These are phyloP conservation scores for Sinonovacula constricta DNA, from an alignment of 1,140 invertebrate species.

Conservation along the genomic window DNA sequence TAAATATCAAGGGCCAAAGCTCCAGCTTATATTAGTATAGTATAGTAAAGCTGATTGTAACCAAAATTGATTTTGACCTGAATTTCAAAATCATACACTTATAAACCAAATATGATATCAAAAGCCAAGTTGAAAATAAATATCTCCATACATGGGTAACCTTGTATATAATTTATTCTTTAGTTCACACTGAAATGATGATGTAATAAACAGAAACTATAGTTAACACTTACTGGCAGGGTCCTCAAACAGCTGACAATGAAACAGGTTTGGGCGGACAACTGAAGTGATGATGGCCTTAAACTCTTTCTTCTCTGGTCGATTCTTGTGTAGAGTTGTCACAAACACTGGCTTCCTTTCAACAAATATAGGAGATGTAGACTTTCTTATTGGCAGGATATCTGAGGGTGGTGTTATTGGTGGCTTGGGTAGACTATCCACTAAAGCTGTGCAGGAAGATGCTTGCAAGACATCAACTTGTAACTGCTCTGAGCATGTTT, in stretches of 20 bases:
- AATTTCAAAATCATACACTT: no score
- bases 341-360: slow-evolving; percentile 27
- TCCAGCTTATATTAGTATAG: no score
- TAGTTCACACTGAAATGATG: no score
- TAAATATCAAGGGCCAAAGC: no score
- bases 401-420: background rate
- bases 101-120: no score
- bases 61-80: no score
- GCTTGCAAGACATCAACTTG: no score
- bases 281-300: slow-evolving; percentile 35
- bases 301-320: slow-evolving; percentile 12
- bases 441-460: slow-evolving; percentile 16
- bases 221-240: slow-evolving; percentile 5
- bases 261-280: slow-evolving; percentile 27
- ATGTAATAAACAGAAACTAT: background rate
- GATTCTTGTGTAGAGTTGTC: slow-evolving; percentile 10
- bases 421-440: slow-evolving; percentile 36
- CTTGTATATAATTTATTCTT: no score
- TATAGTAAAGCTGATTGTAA: no score
- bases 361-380: slow-evolving; percentile 15
- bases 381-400: slow-evolving; percentile 25
- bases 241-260: slow-evolving; percentile 42
- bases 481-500: no score
- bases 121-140: no score
- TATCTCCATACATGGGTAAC: no score